Conservation (phyloP, 2,888 invertebrate species). For the Melieria omissa region DNA sequence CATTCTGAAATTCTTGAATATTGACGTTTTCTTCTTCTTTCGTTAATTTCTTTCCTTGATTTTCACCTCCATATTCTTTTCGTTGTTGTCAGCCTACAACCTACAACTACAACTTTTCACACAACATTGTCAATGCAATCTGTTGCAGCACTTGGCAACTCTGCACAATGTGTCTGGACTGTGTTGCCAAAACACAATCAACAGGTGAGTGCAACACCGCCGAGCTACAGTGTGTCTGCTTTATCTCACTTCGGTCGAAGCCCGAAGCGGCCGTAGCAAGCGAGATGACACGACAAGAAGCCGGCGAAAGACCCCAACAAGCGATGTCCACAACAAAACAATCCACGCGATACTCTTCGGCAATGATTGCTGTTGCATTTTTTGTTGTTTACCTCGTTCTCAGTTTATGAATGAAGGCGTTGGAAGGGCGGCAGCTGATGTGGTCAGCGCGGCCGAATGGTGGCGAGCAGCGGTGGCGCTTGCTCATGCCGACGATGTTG, state of each 20-base stretch:
- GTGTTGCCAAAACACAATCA: constrained; percentile 24
- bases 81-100: no score
- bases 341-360: neutral
- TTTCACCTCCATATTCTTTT: no score
- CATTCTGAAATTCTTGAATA: no score
- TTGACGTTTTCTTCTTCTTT: no score
- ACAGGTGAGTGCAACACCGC: constrained; percentile 23
- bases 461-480: neutral
- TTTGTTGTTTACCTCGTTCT: neutral
- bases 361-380: neutral
- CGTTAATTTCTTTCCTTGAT: no score
- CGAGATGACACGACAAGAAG: neutral
- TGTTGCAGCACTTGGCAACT: neutral
- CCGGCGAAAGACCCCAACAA: neutral
- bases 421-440: neutral
- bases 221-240: neutral
- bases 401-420: neutral
- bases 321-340: neutral
- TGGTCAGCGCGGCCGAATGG: neutral
- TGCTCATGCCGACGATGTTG: neutral
- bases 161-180: constrained; percentile 17
- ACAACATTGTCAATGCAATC: no score
- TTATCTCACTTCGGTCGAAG: neutral
- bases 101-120: no score
- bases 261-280: neutral